Conservation (phyloP, 2,888 invertebrate species). For the Polydrusus pterygomalis region DNA sequence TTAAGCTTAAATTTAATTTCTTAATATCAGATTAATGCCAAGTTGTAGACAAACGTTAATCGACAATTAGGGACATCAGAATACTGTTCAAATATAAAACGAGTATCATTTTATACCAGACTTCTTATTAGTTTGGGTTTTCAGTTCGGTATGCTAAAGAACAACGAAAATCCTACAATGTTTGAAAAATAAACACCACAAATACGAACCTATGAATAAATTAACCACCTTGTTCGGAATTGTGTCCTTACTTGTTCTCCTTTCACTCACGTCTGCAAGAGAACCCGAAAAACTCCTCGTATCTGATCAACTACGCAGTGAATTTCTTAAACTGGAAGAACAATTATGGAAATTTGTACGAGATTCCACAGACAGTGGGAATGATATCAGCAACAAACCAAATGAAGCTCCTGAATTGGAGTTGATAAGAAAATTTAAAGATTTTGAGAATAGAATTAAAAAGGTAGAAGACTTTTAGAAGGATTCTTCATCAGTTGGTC, state of each 20-base stretch:
- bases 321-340: slow-evolving; percentile 77
- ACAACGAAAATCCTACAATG: slow-evolving; percentile 14
- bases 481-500: neutral
- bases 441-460: slow-evolving; percentile 75
- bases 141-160: neutral
- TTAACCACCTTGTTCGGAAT: neutral
- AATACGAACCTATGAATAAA: slow-evolving; percentile 16
- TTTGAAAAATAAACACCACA: neutral
- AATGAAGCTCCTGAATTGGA: slow-evolving; percentile 70
- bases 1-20: too few species aligned
- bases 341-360: slow-evolving; percentile 68
- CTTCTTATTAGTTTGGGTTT: neutral
- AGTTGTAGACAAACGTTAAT: too few species aligned
- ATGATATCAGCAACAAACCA: slow-evolving; percentile 58
- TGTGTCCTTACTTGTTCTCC: neutral
- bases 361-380: slow-evolving; percentile 56
- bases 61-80: too few species aligned
- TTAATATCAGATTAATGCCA: too few species aligned
- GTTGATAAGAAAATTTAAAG: slow-evolving; percentile 76
- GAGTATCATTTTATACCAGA: too few species aligned
- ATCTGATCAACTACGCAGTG: slow-evolving; percentile 78
- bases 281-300: slow-evolving; percentile 55
- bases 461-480: slow-evolving; percentile 59
- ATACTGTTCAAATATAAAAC: too few species aligned
- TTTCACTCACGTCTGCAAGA: slow-evolving; percentile 37